Percentiles rank a stretch among this genome's conserved stretches.
Conservation (phyloP, 35 echinoderm and acorn worm genomes). For the Acanthaster planci region DNA sequence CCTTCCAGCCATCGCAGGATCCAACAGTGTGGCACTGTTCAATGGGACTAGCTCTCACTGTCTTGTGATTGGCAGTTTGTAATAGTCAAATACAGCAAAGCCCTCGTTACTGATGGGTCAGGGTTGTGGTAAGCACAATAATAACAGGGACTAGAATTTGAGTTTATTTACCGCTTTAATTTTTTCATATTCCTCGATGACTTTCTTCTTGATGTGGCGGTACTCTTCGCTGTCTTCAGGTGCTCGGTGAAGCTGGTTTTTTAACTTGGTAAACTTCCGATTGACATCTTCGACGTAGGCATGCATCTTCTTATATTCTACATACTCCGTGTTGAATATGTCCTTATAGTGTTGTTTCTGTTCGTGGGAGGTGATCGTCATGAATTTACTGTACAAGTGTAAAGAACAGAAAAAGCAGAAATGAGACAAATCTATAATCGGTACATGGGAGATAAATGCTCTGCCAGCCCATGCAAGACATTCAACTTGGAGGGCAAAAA, state of each 20-base stretch:
- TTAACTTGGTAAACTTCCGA: conserved; percentile 47
- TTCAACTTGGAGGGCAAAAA: no score
- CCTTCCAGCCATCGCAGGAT: no score
- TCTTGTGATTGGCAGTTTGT: no score
- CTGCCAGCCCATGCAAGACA: no score
- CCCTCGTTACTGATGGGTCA: no score
- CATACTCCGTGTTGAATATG: conserved; percentile 76
- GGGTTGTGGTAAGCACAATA: no score
- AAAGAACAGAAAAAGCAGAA: conserved; percentile 17
- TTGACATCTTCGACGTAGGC: conserved; percentile 57
- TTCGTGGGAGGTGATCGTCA: conserved; percentile 63
- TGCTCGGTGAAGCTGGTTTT: conserved; percentile 51
- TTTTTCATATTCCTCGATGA: conserved; percentile 73
- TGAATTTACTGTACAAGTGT: conserved; percentile 60
- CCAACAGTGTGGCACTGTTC: no score
- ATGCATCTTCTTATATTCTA: conserved; percentile 58
- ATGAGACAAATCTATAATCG: no score
- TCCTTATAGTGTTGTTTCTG: conserved; percentile 75
- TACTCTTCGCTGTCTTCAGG: conserved; percentile 63
- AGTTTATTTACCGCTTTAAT: conserved; percentile 52
- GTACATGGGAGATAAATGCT: no score
- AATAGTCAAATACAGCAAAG: no score
- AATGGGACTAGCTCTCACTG: no score
- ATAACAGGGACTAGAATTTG: no score
- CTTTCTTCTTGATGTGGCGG: conserved; percentile 51